Base-by-base conservation (phyloP, 2,113 vertebrate species). In the Hydrochoerus hydrochaeris region DNA sequence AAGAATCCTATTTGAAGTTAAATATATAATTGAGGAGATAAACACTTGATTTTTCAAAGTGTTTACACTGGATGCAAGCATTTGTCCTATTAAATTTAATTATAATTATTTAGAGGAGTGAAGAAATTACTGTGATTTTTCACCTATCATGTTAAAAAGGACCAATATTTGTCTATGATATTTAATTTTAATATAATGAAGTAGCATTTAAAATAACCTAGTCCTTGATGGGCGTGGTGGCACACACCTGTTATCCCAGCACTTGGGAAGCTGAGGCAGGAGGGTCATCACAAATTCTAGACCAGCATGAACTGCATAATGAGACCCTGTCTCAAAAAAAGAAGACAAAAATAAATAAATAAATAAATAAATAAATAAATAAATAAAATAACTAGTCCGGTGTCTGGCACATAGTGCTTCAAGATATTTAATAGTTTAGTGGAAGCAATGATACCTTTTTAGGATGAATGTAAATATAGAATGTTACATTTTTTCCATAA, bases 11-110 rank as follows among this genome's bases (percentile, higher is more conserved):
- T 92, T 85, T n/a, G 85, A 80, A 87, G 63, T 85, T 30, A 77
- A 7, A 28, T n/a, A 28, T 85, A 17, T 62, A 22, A 81, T 8
- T 71, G 19, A 89, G 20, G 82, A 10, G 7, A 46, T 80, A 88
- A 92, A 69, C n/a, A 85, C 4, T 78, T 49, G 32, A 14, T 38
- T 49, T 87, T 95, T 96, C 62, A 83, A 91, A 91, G 46, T 67
- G 28, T 92, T 94, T 95, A 54, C 28, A 89, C 71, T 91, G 3
- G 78, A 26, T 88, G 24, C 71, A 93, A 97, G 92, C 82, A 12
- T 75, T 97, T 94, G 78, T 90, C 30, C 35, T 95, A 67, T 49
- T 94, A 94, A 93, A 84, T 90, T 93, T 82, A 96, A 77, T 87
- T 93, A 85, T 4, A 49, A 54, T 60, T 78, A 93, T 95, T 96